Evolutionary conservation across 2,888 invertebrate species (phyloP).

Genomic region (Amphipoea lucens): DNA sequence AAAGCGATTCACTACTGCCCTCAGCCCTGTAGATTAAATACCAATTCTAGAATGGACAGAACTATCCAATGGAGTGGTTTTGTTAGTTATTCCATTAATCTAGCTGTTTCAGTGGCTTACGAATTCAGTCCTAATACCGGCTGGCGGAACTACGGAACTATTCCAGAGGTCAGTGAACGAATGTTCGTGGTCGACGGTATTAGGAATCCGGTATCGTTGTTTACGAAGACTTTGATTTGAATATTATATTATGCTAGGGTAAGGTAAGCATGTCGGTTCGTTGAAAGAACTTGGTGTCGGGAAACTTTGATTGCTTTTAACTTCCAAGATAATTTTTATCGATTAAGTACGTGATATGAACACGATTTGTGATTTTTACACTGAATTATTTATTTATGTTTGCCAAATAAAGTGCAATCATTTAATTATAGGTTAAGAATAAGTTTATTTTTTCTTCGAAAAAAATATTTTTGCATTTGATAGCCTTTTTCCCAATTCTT

Average conservation of each 20-base stretch:
- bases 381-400: no score
- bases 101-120: slow-evolving; percentile 13
- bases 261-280: background rate
- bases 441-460: no score
- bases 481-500: no score
- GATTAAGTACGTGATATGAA: background rate
- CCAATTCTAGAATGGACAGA: slow-evolving; percentile 16
- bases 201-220: slow-evolving; percentile 47
- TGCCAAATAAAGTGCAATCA: no score
- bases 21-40: background rate
- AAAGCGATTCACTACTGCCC: background rate
- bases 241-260: slow-evolving; percentile 49
- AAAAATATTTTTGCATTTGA: no score
- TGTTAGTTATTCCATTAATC: slow-evolving; percentile 43
- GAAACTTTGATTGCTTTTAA: slow-evolving; percentile 34
- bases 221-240: slow-evolving; percentile 34
- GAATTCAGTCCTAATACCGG: slow-evolving; percentile 19
- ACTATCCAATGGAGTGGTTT: slow-evolving; percentile 37
- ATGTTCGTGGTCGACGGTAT: slow-evolving; percentile 23
- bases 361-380: background rate
- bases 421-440: no score
- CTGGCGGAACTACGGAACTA: slow-evolving; percentile 10
- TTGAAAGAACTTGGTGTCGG: background rate
- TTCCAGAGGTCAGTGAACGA: slow-evolving; percentile 33
- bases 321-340: slow-evolving; percentile 18